Base-by-base conservation (phyloP, 2,888 invertebrate genomes). In the Spisula subtruncata region DNA sequence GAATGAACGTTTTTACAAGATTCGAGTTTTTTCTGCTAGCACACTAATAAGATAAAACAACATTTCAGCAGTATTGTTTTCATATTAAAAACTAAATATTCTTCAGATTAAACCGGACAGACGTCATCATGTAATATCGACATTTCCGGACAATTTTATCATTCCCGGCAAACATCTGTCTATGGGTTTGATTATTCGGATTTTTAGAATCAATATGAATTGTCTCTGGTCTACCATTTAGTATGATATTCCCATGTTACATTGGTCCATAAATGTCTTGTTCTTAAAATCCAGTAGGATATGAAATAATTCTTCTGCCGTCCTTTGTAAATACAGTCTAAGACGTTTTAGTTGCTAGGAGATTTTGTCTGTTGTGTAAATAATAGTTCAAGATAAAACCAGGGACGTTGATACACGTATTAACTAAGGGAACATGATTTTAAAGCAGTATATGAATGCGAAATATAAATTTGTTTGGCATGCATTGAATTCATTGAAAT, bases 321-420 rank as follows among this genome's bases (percentile, higher is more conserved):
- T 66, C 60, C 60, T 66, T 66, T 66, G 60, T 66, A 66, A 66
- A 12, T 66, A 66, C n/a, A n/a, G 60, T n/a, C 60, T 66, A 66
- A 66, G 60, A 66, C 25, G 60, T 66, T 66, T 66, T 66, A 66
- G 60, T 66, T 66, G 60, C 60, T 66, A 66, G 25, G 25, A 25
- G 2, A 25, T 10, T 20, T 8, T 66, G 60, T 25, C 60, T 66
- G 20, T n/a, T 25, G 25, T 66, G 60, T 66, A 66, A 66, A 66
- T 66, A 66, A 66, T 20, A 66, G 25, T 25, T 6, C n/a, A 25
- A n/a, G 60, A 66, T 66, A 25, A 10, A 25, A n/a, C 25, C 25
- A 66, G 25, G 25, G 25, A 51, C 16, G 4, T 16, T 51, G 16
- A 51, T 51, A 51, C 51, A 12, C 16, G 12, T 51, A 51, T 41